Evolutionary conservation across 2,888 invertebrate species (phyloP).

Genomic region (Pseudococcus longispinus): DNA sequence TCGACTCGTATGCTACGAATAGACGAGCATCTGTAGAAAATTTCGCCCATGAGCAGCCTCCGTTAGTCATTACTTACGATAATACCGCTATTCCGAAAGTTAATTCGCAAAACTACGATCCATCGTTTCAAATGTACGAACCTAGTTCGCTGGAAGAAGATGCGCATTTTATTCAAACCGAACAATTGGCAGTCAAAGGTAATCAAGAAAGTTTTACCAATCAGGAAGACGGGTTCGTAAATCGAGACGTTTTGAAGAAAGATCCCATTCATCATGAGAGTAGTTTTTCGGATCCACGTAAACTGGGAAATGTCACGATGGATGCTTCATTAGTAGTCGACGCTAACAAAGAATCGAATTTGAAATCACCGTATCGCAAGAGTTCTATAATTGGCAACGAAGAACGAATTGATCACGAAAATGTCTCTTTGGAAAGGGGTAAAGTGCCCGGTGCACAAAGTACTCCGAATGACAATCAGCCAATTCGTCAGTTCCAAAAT

Average conservation of each 20-base stretch:
- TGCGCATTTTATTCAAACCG: not conserved
- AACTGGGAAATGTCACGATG: not conserved
- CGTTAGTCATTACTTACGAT: not conserved
- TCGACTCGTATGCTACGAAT: not conserved
- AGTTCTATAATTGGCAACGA: not conserved
- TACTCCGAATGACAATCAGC: not conserved
- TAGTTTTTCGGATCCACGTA: not conserved
- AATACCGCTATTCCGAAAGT: not conserved
- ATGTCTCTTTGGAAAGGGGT: not conserved
- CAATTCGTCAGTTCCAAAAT: not conserved
- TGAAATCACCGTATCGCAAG: constrained; percentile 22
- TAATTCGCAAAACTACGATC: not conserved
- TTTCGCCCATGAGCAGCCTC: constrained; percentile 4
- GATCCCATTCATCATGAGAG: not conserved
- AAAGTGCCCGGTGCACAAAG: constrained; percentile 34
- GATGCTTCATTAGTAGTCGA: not conserved
- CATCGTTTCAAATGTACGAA: constrained; percentile 2
- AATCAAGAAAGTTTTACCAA: not conserved
- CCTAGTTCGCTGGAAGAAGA: not conserved
- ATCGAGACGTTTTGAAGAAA: not conserved
- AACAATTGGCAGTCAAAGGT: not conserved
- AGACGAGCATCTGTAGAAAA: not conserved
- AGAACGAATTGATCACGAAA: not conserved
- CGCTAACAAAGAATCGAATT: not conserved
- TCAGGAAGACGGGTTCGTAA: not conserved